Percentiles rank a stretch among this genome's conserved stretches.
phyloP scores from a whole-genome alignment of 2,888 invertebrate genomes.

The Molorchus minor region DNA sequence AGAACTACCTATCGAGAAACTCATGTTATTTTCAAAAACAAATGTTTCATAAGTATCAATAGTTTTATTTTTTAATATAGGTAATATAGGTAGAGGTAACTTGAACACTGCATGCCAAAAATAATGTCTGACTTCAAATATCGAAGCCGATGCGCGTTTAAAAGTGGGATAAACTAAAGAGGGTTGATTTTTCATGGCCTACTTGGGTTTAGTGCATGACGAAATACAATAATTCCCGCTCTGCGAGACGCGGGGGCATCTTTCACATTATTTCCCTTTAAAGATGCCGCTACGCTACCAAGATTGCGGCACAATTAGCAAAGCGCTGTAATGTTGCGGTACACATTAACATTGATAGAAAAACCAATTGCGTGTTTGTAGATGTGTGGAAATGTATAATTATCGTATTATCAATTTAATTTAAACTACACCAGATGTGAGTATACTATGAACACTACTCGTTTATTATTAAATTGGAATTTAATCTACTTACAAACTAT shows the following conservation, averaged over 20 bases:
- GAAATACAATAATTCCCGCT: conserved; percentile 8
- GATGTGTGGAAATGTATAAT: conserved; percentile 34
- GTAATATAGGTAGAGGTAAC: too few species aligned
- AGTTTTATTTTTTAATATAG: not conserved
- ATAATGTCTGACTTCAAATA: not conserved
- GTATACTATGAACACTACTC: too few species aligned
- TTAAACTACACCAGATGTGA: too few species aligned
- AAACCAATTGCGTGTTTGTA: conserved; percentile 43
- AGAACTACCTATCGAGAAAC: not conserved
- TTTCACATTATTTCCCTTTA: conserved; percentile 28
- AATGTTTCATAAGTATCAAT: too few species aligned
- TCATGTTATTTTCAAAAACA: not conserved
- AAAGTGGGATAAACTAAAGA: not conserved
- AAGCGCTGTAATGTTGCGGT: conserved; percentile 35
- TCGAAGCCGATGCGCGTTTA: not conserved
- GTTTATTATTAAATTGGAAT: too few species aligned
- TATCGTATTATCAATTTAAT: conserved; percentile 25
- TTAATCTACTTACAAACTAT: too few species aligned
- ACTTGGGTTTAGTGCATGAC: conserved; percentile 8
- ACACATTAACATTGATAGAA: conserved; percentile 46
- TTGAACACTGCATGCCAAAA: too few species aligned
- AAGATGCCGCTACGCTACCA: conserved; percentile 40
- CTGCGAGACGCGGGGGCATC: conserved; percentile 6
- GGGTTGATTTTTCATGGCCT: conserved; percentile 7
- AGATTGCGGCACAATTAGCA: conserved; percentile 37